phyloP scores from a whole-genome alignment of 2,113 vertebrate species.

The Cephalopholis sonnerati region DNA sequence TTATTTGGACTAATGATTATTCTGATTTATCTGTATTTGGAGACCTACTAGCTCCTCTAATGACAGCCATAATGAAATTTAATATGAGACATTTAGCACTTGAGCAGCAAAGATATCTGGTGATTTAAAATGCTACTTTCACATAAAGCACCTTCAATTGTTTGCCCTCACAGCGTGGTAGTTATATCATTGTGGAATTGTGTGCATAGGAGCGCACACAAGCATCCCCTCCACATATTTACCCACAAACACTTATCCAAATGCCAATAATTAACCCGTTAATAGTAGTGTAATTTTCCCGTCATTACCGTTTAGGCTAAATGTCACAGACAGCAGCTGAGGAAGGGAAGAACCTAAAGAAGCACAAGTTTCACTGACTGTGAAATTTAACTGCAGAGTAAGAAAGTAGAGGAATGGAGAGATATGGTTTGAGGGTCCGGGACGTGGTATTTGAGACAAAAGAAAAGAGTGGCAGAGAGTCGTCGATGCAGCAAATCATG shows the following conservation, averaged over 20 bases:
- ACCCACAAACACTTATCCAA: constrained; percentile 24
- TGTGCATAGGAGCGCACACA: not conserved
- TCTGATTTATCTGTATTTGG: not conserved
- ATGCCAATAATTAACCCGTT: constrained; percentile 59
- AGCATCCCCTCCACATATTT: constrained; percentile 16
- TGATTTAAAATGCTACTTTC: not conserved
- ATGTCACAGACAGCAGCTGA: constrained; percentile 32
- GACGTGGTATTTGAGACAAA: constrained; percentile 31
- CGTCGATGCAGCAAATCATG: constrained; percentile 39
- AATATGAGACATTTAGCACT: not conserved
- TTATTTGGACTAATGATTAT: constrained; percentile 13
- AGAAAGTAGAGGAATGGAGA: constrained; percentile 9
- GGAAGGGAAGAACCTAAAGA: constrained; percentile 26
- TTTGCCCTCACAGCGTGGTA: not conserved
- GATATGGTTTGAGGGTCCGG: constrained; percentile 1
- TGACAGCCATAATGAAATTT: not conserved
- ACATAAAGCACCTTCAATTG: not conserved
- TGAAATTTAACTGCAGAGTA: constrained; percentile 50
- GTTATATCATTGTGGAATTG: not conserved
- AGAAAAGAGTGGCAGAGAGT: not conserved
- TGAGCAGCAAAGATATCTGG: not conserved
- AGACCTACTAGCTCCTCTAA: not conserved
- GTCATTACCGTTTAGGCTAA: constrained; percentile 54
- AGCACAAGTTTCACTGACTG: constrained; percentile 36
- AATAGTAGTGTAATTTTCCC: constrained; percentile 34